Evolutionary conservation across 2,888 invertebrate genomes (phyloP), one percentile per base, ranked within the genome.

Genomic region (Abscondita cerata): DNA sequence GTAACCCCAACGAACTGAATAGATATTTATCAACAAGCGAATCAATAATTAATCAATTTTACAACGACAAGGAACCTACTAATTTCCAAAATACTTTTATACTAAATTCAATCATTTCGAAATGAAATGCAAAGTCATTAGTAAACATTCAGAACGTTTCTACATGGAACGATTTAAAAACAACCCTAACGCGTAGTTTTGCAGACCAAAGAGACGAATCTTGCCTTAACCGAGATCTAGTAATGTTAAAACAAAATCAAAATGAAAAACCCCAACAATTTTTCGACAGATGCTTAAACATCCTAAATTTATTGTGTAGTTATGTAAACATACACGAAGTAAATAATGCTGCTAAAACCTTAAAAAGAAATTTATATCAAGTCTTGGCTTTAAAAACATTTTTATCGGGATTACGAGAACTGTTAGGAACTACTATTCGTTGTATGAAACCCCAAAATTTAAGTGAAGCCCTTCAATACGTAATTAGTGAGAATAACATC

Each of bases 291-390:
- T 38, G 38, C 9, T 38, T 38, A 38, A 38, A 38, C 9, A 13
- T n/a, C n/a, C n/a, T n/a, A n/a, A n/a, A n/a, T n/a, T n/a, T n/a
- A n/a, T n/a, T n/a, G n/a, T n/a, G n/a, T 38, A 38, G n/a, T 38
- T 25, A 25, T 25, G 25, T 6, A 38, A 9, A 38, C 38, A 3
- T 38, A 25, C 25, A 25, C 6, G 25, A 2, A 25, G 6, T 2
- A 5, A 12, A 9, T 38, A 13, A 12, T 3, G 38, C 3, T 12
- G 38, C 38, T 12, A 38, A 5, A 38, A 38, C 2, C 9, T 38
- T 38, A 38, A 38, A 38, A 13, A 38, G 4, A 38, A 38, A 38
- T n/a, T 38, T 38, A 38, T 38, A 38, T 38, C 9, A 38, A 38
- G 38, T 5, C 13, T 11, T 38, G 13, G 9, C 38, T 2, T 38